Percentiles rank a stretch among this genome's conserved stretches.
Evolutionary conservation across 1,140 invertebrate species (phyloP).

Genomic region (Drosophila kanapiae): DNA sequence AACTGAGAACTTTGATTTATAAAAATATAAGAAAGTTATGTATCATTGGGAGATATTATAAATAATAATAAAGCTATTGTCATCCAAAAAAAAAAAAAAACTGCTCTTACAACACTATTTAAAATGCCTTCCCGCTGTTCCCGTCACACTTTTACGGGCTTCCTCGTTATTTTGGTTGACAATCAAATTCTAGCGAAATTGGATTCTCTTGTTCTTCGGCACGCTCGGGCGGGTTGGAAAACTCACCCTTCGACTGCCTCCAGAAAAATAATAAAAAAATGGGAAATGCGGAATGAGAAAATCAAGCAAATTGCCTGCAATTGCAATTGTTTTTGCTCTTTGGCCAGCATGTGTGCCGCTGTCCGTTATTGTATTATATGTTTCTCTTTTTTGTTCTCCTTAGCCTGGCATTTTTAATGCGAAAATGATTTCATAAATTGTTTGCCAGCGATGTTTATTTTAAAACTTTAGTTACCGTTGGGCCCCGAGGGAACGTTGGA

Average conservation of each 20-base stretch:
- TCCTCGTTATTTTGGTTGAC: slow-evolving; percentile 76
- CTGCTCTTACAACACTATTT: slow-evolving; percentile 1
- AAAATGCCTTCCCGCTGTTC: slow-evolving; percentile 6
- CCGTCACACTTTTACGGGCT: slow-evolving; percentile 36
- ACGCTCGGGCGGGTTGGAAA: slow-evolving; percentile 32
- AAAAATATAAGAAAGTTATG: no score
- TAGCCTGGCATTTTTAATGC: slow-evolving; percentile 63
- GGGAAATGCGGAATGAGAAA: slow-evolving; percentile 35
- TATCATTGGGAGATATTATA: neutral
- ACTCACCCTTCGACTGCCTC: slow-evolving; percentile 24
- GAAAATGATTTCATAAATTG: slow-evolving; percentile 71
- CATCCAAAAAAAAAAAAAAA: neutral
- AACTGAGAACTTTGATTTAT: neutral
- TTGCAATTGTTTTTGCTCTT: slow-evolving; percentile 62
- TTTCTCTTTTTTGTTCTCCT: slow-evolving; percentile 15
- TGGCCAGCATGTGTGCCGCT: slow-evolving; percentile 57
- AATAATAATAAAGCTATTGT: neutral
- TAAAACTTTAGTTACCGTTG: slow-evolving; percentile 54
- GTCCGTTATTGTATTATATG: slow-evolving; percentile 43
- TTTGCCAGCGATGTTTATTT: slow-evolving; percentile 58
- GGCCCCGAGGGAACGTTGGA: slow-evolving; percentile 24
- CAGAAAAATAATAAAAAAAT: slow-evolving; percentile 52
- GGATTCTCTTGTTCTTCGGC: slow-evolving; percentile 69
- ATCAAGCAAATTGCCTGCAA: slow-evolving; percentile 64
- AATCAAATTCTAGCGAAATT: slow-evolving; percentile 81